Evolutionary conservation across 2,797 vertebrate genomes (phyloP), one percentile per base, ranked within the genome.

Genomic region (Gymnodraco acuticeps): DNA sequence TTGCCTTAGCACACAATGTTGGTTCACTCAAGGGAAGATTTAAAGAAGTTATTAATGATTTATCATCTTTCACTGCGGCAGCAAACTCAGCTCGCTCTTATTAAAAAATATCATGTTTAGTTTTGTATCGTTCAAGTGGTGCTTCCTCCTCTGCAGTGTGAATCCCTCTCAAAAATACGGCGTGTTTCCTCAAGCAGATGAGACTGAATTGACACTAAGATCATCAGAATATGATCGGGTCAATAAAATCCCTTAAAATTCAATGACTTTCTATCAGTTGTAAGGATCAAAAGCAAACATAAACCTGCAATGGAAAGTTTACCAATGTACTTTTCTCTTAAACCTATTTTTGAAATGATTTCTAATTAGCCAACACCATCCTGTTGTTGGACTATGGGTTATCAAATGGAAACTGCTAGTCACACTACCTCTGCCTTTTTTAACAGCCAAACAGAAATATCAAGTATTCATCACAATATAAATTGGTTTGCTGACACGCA

Each of bases 191-290:
- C 45, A 61, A 58, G 59, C 64, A 64, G 70, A 38, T 58, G 31
- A 81, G 83, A 85, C 27, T 27, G 27, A 27, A 27, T 27, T 27
- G 27, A 85, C 67, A 75, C 43, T 38, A 23, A 8, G n/a, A 62
- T 59, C 47, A 61, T 17, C 56, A 70, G 41, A 66, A 67, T 43
- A 75, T 61, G 42, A 75, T 68, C 58, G 56, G 33, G 51, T 60
- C 55, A 38, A 68, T 71, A 38, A 38, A 38, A 38, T 38, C 8
- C 33, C 33, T 38, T 38, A 1, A 6, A 38, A 54, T 69, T 16
- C 10, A 43, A 10, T 4, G 27, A 31, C 45, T 70, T 31, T 42
- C 13, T 43, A 56, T 23, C 52, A 53, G 20, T 38, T 23, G 5
- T 9, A 9, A 20, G 16, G 31, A 46, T 67, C 27, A 47, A 50